Percentiles rank a stretch among this genome's conserved stretches.
Conservation (phyloP, 2,113 vertebrate species). For the Hippolais icterina region DNA sequence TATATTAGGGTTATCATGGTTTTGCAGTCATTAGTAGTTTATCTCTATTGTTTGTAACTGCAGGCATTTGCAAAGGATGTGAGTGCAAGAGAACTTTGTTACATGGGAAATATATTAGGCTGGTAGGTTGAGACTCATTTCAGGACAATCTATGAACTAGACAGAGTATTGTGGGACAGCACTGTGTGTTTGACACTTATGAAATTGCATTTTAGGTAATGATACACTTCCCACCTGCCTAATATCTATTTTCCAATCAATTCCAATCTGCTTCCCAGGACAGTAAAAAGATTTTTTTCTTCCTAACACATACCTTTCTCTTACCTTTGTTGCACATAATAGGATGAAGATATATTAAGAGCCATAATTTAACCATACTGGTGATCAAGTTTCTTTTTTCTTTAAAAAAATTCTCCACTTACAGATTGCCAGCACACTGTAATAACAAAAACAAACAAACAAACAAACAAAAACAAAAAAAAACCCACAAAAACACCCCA, state of each 20-base stretch:
- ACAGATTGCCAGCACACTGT: neutral
- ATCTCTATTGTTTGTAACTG: neutral
- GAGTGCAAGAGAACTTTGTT: neutral
- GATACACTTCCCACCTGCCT: slow-evolving; percentile 14
- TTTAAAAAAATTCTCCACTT: neutral
- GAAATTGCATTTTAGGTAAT: slow-evolving; percentile 51
- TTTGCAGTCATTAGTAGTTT: neutral
- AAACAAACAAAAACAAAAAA: neutral
- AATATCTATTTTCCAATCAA: slow-evolving; percentile 40
- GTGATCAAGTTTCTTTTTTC: neutral
- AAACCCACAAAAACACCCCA: neutral
- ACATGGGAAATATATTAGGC: neutral
- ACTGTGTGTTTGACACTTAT: neutral
- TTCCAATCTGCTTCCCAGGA: slow-evolving; percentile 1
- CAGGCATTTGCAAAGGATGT: neutral
- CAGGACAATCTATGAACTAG: neutral
- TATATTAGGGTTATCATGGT: neutral
- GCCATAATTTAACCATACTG: neutral
- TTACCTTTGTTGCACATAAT: neutral
- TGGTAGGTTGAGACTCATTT: neutral
- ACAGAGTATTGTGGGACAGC: neutral
- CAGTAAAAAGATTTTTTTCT: neutral
- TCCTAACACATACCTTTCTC: neutral
- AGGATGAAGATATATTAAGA: neutral
- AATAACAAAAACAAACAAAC: neutral